Base-by-base conservation (phyloP, 2,113 vertebrate genomes). In the Etia nguti region DNA sequence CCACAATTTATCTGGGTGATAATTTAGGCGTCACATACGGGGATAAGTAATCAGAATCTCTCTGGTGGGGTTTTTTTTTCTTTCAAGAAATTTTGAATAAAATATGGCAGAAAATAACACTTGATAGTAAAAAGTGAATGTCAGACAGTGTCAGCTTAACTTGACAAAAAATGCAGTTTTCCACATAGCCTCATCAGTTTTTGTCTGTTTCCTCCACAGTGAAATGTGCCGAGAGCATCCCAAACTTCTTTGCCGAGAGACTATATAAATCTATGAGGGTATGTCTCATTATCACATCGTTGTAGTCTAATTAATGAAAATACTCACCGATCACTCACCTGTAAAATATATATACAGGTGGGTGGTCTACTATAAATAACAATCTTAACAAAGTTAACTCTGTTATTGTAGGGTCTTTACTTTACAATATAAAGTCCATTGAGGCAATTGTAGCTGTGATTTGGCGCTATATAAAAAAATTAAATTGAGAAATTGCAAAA, bases 231-330 rank as follows among this genome's bases (percentile, higher is more conserved):
- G 96, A 95, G 83, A 98, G 97, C 3, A 93, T 99, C 38, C 98
- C 99, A 46, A 96, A 94, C 20, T 99, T 97, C 93, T 97, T 99
- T 79, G 98, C 98, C 2, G 97, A 98, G 89, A 88, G 90, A 2
- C 95, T 99, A 1, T 96, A 97, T 92, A 92, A 97, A 57, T 97
- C 98, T 5, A 98, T 99, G 97, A 98, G 98, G 97, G 99, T 98
- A 94, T 2, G 95, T 90, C 15, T 81, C 22, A 16, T 4, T 10
- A 22, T 75, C 68, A 46, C 24, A 34, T 10, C 2, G 26, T 8
- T 52, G 22, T 52, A 50, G 46, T 29, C 26, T 38, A 77, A 41
- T 20, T 13, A 46, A 80, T 41, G 15, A 55, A 56, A 65, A 65
- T 68, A 50, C 2, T 75, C 68, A 11, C 24, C 1, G 4, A 48